A percentile compares a stretch with the other conserved stretches of the same genome.
phyloP scores from a whole-genome alignment of 1,140 invertebrate genomes.

The Triops cancriformis region DNA sequence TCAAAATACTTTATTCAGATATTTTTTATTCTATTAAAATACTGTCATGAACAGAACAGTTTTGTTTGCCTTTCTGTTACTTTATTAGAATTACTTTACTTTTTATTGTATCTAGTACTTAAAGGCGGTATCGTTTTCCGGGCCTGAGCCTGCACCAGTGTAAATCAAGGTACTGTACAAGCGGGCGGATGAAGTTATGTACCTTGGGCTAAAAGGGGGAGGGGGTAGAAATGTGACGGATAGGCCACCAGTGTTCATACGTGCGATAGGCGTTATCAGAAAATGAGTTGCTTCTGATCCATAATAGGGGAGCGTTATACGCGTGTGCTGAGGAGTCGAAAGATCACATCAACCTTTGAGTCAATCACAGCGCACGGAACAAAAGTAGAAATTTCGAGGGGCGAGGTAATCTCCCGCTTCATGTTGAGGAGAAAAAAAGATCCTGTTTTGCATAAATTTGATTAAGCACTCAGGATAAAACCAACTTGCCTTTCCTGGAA shows the following conservation, averaged over 20 bases:
- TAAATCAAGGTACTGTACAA: background rate
- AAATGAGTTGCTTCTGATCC: constrained; percentile 6
- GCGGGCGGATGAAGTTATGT: background rate
- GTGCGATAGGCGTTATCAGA: background rate
- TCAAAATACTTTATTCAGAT: too few relatives aligned
- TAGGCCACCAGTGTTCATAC: background rate
- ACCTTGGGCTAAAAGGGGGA: background rate
- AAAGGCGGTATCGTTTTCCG: too few relatives aligned
- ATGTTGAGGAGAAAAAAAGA: background rate
- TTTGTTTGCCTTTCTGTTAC: too few relatives aligned
- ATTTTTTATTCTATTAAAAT: too few relatives aligned
- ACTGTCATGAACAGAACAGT: too few relatives aligned
- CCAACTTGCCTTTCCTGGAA: background rate
- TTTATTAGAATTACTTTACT: too few relatives aligned
- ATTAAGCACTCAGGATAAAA: background rate
- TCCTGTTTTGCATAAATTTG: background rate
- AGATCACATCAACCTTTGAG: background rate
- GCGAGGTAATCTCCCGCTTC: background rate
- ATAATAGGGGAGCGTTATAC: background rate
- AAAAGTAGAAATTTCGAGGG: background rate
- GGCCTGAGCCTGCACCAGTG: background rate
- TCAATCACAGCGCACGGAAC: background rate
- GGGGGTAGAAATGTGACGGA: background rate
- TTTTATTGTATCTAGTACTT: too few relatives aligned
- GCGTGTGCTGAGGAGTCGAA: background rate